These are phyloP conservation scores for Numida meleagris DNA, from an alignment of 2,113 vertebrate species.

Conservation along the genomic window DNA sequence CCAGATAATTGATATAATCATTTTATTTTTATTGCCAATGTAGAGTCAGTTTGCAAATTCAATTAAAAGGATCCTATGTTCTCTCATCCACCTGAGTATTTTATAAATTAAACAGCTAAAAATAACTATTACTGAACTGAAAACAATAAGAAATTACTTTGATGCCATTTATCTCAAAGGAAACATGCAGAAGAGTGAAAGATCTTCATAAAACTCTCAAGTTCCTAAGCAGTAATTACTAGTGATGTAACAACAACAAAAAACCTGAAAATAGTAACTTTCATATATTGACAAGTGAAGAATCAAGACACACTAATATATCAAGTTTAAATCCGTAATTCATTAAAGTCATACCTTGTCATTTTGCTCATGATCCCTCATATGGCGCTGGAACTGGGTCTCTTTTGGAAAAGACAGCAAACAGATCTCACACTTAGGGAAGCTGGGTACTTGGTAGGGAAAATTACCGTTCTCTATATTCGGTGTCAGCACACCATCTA, in stretches of 20 bases:
- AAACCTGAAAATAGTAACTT: background rate
- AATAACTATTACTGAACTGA: background rate
- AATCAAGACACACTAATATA: background rate
- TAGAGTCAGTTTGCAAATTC: background rate
- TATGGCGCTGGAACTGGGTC: constrained; percentile 93
- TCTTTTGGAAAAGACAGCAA: constrained; percentile 89
- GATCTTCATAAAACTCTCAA: background rate
- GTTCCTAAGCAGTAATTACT: background rate
- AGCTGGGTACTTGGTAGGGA: constrained; percentile 80
- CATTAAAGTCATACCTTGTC: constrained; percentile 86
- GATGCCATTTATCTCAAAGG: background rate
- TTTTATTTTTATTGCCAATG: background rate
- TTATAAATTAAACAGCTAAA: background rate
- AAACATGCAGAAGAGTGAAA: background rate
- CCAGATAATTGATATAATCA: background rate
- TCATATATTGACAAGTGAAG: too few relatives aligned
- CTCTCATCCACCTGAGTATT: background rate
- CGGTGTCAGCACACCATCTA: constrained; percentile 78
- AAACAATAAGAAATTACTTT: too few relatives aligned
- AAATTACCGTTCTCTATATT: constrained; percentile 76
- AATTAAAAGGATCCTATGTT: background rate
- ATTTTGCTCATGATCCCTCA: constrained; percentile 92
- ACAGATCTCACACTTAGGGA: constrained; percentile 91
- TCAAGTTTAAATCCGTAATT: background rate
- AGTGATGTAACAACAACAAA: background rate